A percentile compares a stretch with the other conserved stretches of the same genome.
Evolutionary conservation across 2,888 invertebrate genomes (phyloP).

Genomic region (Miltochrista miniata): DNA sequence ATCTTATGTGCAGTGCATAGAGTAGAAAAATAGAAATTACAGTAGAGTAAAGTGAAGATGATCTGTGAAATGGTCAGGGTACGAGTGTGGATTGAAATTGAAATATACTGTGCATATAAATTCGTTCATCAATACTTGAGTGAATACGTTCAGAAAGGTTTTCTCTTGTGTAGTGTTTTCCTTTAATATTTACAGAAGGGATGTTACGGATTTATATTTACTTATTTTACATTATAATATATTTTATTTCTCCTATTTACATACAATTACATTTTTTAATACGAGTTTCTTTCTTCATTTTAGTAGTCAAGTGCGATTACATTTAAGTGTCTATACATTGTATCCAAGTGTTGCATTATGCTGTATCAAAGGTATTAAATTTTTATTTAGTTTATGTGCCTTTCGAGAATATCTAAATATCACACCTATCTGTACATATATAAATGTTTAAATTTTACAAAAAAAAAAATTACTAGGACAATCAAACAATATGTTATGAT

Average conservation of each 20-base stretch:
- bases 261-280: no score
- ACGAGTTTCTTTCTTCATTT: no score
- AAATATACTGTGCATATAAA: conserved; percentile 52
- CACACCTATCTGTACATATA: no score
- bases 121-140: conserved; percentile 39
- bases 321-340: no score
- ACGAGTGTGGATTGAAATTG: conserved; percentile 35
- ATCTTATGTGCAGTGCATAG: conserved; percentile 79
- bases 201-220: conserved; percentile 35
- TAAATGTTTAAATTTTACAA: no score
- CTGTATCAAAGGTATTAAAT: no score
- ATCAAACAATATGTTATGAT: no score
- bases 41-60: conserved; percentile 59
- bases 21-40: conserved; percentile 67
- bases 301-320: no score
- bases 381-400: no score
- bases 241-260: background rate
- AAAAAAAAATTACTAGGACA: no score
- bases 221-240: conserved; percentile 7
- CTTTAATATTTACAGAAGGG: conserved; percentile 42
- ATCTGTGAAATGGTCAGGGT: conserved; percentile 54
- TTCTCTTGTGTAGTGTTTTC: conserved; percentile 32
- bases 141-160: conserved; percentile 28
- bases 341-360: no score
- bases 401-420: no score